phyloP scores from a whole-genome alignment of 2,888 invertebrate species.

The Caenorhabditis doughertyi region DNA sequence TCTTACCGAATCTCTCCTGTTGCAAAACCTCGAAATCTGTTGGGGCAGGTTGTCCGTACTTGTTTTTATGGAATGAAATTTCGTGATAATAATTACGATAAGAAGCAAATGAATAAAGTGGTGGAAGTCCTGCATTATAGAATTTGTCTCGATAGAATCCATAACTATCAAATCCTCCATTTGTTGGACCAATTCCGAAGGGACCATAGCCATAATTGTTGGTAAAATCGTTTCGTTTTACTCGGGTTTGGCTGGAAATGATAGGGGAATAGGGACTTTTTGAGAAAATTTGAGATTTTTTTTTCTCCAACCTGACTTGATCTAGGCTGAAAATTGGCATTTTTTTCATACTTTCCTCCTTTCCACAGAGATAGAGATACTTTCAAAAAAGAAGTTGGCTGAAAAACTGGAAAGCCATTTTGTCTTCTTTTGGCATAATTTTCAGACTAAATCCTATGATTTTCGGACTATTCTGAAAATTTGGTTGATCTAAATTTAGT shows the following conservation, averaged over 20 bases:
- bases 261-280: background rate
- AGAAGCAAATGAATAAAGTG: constrained; percentile 73
- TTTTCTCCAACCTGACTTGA: no score
- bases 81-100: constrained; percentile 80
- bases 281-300: background rate
- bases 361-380: no score
- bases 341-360: no score
- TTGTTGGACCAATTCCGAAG: constrained; percentile 74
- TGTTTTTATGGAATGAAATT: constrained; percentile 78
- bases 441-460: no score
- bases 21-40: constrained; percentile 75
- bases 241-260: constrained; percentile 30
- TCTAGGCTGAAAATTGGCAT: no score
- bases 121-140: constrained; percentile 78
- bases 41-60: constrained; percentile 73
- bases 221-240: constrained; percentile 79
- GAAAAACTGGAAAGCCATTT: no score
- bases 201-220: constrained; percentile 79
- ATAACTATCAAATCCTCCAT: constrained; percentile 77
- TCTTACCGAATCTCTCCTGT: constrained; percentile 77
- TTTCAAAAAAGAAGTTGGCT: no score
- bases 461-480: no score
- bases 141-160: constrained; percentile 79
- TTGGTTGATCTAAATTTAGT: no score
- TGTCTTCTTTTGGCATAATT: no score